These are phyloP conservation scores for Oscheius myriophilus DNA, from an alignment of 2,888 invertebrate species.

Conservation along the genomic window DNA sequence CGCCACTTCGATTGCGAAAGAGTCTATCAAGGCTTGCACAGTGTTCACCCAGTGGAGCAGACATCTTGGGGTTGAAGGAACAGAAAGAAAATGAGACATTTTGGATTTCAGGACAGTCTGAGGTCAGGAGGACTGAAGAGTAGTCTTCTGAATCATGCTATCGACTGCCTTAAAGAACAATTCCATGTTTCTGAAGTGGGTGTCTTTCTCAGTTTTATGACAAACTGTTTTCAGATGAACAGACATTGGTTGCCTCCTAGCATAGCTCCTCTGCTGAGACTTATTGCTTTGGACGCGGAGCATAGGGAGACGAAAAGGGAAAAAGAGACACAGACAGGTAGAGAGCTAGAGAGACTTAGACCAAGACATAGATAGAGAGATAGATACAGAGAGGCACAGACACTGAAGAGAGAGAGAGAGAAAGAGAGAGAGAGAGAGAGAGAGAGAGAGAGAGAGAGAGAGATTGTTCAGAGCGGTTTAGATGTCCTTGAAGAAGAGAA, in stretches of 20 bases:
- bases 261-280: constrained; percentile 51
- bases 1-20: constrained; percentile 56
- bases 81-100: background rate
- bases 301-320: constrained; percentile 17
- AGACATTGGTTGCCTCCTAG: constrained; percentile 63
- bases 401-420: constrained; percentile 13
- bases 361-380: background rate
- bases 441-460: constrained; percentile 1
- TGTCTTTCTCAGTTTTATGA: too few relatives aligned
- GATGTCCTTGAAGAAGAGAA: constrained; percentile 2
- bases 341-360: background rate
- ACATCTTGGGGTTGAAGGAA: constrained; percentile 37
- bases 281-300: constrained; percentile 27
- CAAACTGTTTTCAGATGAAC: constrained; percentile 36
- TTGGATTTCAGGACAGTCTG: constrained; percentile 9
- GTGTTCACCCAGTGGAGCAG: constrained; percentile 64
- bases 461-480: background rate
- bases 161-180: constrained; percentile 54
- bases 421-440: constrained; percentile 1
- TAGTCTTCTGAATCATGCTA: constrained; percentile 32
- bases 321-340: constrained; percentile 4
- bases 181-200: constrained; percentile 50
- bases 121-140: constrained; percentile 10
- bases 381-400: background rate
- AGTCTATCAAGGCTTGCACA: constrained; percentile 55